Conservation (phyloP, 2,113 vertebrate genomes). For the Melanotaenia duboulayi region DNA sequence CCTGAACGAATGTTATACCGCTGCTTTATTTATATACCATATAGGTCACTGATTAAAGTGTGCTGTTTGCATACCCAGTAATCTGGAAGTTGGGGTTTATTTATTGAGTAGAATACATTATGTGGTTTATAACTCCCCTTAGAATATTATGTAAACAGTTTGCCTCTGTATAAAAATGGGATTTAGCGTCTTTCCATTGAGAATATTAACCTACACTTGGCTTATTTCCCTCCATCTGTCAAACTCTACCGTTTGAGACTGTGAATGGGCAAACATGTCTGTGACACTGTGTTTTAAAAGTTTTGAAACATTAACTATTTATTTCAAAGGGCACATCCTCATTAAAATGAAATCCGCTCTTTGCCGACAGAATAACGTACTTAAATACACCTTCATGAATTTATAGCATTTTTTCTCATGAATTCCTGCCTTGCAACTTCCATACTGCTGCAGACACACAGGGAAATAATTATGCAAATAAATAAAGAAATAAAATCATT, state of each 20-base stretch:
- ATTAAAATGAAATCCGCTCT: neutral
- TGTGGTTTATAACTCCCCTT: slow-evolving; percentile 31
- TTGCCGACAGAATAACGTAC: neutral
- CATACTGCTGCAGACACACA: neutral
- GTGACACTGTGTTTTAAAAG: slow-evolving; percentile 1
- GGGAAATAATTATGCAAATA: neutral
- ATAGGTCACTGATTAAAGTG: slow-evolving; percentile 46
- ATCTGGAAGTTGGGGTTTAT: slow-evolving; percentile 34
- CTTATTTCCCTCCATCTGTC: slow-evolving; percentile 56
- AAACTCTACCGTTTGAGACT: slow-evolving; percentile 12
- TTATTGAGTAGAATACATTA: slow-evolving; percentile 29
- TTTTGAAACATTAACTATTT: neutral
- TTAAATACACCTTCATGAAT: neutral
- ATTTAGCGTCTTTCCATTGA: slow-evolving; percentile 52
- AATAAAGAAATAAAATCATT: slow-evolving; percentile 18
- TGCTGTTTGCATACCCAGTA: slow-evolving; percentile 20
- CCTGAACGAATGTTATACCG: slow-evolving; percentile 24
- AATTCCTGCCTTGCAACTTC: too few relatives aligned
- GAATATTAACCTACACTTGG: slow-evolving; percentile 41
- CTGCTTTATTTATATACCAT: slow-evolving; percentile 52
- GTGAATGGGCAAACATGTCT: slow-evolving; percentile 9
- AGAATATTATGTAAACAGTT: slow-evolving; percentile 58
- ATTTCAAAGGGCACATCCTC: neutral
- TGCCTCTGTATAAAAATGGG: slow-evolving; percentile 44
- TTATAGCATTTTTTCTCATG: too few relatives aligned